Base-by-base conservation (phyloP, 2,888 invertebrate genomes). In the Agrotis clavis region DNA sequence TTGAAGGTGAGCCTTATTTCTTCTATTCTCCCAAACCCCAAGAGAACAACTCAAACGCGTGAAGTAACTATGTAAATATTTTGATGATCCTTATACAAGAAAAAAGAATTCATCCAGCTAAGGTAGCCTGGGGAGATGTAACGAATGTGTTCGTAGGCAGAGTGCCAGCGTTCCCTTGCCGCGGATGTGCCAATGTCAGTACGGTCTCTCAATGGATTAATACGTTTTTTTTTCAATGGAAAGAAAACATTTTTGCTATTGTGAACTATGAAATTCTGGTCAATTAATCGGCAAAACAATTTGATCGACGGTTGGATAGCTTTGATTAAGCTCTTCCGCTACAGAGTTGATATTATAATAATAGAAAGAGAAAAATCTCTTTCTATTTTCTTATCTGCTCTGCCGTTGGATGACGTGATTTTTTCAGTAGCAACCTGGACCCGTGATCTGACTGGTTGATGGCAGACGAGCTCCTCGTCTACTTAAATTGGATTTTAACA, bases 31-130 rank as follows among this genome's bases (percentile, higher is more conserved):
- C 30, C 13, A 57, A 60, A n/a, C 13, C 60, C 25, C 77, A 47
- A 66, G 57, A 57, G 66, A 21, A 25, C 21, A 3, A 21, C 11
- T 18, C 53, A 30, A 5, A 21, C 14, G 30, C 53, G 30, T 41
- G 45, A 60, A 50, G 30, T 25, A 18, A 48, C 56, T 64, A 59
- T 50, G 74, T 68, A 61, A 79, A 74, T 79, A 77, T 77, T 74
- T 79, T 65, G 41, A 41, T 57, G 64, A 59, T 60, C 45, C 64
- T 60, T 19, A 50, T 11, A 60, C 7, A 67, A 65, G 74, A 56
- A 67, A 78, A 48, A 60, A 50, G 19, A 51, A 50, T 64, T 25
- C 45, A 67, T 63, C 18, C 13, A 11, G 65, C 13, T 16, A 56
- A 64, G 56, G 56, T 53, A 51, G 60, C 41, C 41, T 21, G 47